Percentiles rank a stretch among this genome's conserved stretches.
Conservation (phyloP, 2,888 invertebrate species). For the Pantelozetes paolii region DNA sequence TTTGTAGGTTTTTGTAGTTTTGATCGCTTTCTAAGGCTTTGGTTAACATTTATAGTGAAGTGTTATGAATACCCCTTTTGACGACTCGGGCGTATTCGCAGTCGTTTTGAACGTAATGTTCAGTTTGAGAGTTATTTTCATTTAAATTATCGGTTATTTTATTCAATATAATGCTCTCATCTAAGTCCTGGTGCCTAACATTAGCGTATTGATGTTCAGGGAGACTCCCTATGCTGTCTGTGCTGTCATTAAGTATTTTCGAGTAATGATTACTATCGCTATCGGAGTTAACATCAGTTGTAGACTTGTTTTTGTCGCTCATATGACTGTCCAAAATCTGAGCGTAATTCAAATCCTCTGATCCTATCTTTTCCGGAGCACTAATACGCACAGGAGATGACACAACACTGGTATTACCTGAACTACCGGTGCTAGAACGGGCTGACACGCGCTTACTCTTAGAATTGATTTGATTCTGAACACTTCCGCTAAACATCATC, state of each 20-base stretch:
- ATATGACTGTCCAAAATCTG: neutral
- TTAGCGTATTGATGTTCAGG: neutral
- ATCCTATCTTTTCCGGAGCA: neutral
- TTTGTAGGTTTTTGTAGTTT: neutral
- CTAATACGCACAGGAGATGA: neutral
- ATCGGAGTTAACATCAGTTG: neutral
- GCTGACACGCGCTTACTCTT: neutral
- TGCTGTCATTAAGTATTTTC: conserved; percentile 9
- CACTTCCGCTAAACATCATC: conserved; percentile 30
- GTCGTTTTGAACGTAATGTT: conserved; percentile 47
- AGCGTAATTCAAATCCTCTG: neutral
- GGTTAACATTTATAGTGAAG: neutral
- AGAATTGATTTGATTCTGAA: neutral
- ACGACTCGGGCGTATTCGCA: conserved; percentile 47
- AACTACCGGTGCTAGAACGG: conserved; percentile 29
- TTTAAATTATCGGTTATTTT: neutral
- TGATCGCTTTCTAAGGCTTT: neutral
- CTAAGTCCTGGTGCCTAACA: neutral
- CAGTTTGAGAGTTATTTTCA: conserved; percentile 29
- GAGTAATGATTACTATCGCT: conserved; percentile 10
- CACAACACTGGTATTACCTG: neutral
- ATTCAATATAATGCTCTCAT: neutral
- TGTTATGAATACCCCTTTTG: conserved; percentile 40
- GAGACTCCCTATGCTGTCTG: neutral
- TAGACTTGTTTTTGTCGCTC: neutral